Evolutionary conservation across 2,797 vertebrate species (phyloP).

Genomic region (Manis crassicaudata): DNA sequence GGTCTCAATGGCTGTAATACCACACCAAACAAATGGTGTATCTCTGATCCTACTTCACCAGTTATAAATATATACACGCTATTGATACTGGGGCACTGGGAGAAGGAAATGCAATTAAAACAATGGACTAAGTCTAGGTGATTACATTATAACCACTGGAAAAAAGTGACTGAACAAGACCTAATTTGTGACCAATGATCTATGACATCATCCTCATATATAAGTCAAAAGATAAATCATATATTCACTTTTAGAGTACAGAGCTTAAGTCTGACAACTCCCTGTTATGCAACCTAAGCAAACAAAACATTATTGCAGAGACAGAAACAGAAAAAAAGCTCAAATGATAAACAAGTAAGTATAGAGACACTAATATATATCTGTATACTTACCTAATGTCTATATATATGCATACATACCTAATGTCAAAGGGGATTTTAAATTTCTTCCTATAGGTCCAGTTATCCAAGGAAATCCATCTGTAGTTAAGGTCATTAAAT

Average conservation of each 20-base stretch:
- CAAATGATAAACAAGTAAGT: background rate
- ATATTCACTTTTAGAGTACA: background rate
- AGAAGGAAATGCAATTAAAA: background rate
- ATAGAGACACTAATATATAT: background rate
- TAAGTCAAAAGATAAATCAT: constrained; percentile 28
- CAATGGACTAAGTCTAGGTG: background rate
- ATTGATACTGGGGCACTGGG: background rate
- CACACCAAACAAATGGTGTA: background rate
- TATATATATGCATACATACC: constrained; percentile 78
- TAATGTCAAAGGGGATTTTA: constrained; percentile 81
- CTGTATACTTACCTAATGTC: too few species aligned
- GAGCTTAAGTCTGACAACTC: background rate
- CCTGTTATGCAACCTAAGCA: background rate
- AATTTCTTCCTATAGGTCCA: constrained; percentile 95
- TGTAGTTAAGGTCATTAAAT: constrained; percentile 94
- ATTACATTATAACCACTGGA: background rate
- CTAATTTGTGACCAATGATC: background rate
- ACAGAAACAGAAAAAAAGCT: constrained; percentile 8
- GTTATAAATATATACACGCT: background rate
- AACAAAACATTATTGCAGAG: background rate
- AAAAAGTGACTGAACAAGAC: background rate
- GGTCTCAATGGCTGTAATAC: background rate
- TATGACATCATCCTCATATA: background rate
- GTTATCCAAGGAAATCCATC: constrained; percentile 94
- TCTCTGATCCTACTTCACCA: background rate